Evolutionary conservation across 2,888 invertebrate genomes (phyloP), one percentile per base, ranked within the genome.

Genomic region (Phaedon cochleariae): DNA sequence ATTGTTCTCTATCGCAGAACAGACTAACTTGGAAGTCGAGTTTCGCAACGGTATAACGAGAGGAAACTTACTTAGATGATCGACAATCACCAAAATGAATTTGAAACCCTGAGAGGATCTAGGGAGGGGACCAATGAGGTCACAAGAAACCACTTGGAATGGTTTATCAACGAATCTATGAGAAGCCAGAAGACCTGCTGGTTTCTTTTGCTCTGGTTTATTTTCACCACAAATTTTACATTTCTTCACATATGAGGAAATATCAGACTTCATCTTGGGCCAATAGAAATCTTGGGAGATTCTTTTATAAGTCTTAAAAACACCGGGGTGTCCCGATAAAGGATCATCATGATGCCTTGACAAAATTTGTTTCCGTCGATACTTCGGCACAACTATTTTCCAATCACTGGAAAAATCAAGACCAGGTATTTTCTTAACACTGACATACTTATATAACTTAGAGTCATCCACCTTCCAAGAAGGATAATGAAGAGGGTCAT

Each of bases 331-430:
- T 10, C 65, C 65, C 1, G 57, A 10, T 2, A 41, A 26, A n/a
- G 53, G 61, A 49, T 46, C 49, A 18, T 65, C 62, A 48, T 67
- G 67, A n/a, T 48, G 29, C 10, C 15, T 20, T 1, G 2, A 12
- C 10, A 64, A 48, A 9, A 62, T n/a, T 17, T 55, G 7, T 20
- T 46, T 37, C 4, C 66, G 29, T n/a, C 63, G 51, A n/a, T 59
- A 57, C n/a, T 63, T 66, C 9, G 69, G 72, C 18, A 71, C 65
- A 2, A 71, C 65, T 15, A 63, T 18, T 52, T 72, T 72, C 71
- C 69, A 73, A 22, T 57, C 12, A 34, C 63, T 65, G 18, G 55
- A n/a, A 7, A 58, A 52, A 12, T 53, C 48, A 7, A 37, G 22
- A 21, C 71, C 34, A 9, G 62, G 62, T 6, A 53, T 64, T 26